These are phyloP conservation scores for Euura saliciscinereae DNA, from an alignment of 1,140 invertebrate species.

Conservation along the genomic window DNA sequence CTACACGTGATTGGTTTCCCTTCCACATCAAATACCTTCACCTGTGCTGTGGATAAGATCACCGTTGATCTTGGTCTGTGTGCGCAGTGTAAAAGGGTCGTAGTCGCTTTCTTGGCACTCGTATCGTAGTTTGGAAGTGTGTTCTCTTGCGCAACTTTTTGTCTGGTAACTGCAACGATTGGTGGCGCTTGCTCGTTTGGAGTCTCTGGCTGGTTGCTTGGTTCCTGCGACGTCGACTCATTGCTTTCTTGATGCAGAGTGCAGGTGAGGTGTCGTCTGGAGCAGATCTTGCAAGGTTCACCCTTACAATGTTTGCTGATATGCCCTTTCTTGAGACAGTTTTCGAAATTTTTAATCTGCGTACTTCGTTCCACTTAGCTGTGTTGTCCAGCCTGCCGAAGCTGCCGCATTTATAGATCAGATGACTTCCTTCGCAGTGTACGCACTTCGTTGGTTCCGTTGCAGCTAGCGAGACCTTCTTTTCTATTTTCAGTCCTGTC, in stretches of 20 bases:
- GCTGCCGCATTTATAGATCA: conserved; percentile 23
- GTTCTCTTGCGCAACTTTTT: too few relatives aligned
- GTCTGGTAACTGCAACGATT: not conserved
- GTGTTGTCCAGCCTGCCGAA: conserved; percentile 18
- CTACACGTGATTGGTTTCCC: conserved; percentile 20
- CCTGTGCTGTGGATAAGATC: conserved; percentile 26
- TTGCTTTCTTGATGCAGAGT: conserved; percentile 18
- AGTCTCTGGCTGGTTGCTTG: not conserved
- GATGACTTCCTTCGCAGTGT: conserved; percentile 23
- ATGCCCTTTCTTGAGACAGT: conserved; percentile 22
- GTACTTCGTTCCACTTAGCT: conserved; percentile 18
- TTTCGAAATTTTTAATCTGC: conserved; percentile 16
- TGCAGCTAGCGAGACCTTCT: too few relatives aligned
- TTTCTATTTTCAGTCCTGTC: too few relatives aligned
- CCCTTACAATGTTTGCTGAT: conserved; percentile 21
- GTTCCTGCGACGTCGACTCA: not conserved
- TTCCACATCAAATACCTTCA: conserved; percentile 23
- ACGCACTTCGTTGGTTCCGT: conserved; percentile 1
- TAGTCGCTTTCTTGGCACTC: not conserved
- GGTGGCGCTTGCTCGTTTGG: not conserved
- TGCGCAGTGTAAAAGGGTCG: too few relatives aligned
- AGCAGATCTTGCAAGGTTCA: conserved; percentile 20
- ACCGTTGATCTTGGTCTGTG: conserved; percentile 3
- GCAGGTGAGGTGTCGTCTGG: conserved; percentile 19
- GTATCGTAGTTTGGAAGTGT: not conserved